These are phyloP conservation scores for Ferdinandea cuprea DNA, from an alignment of 2,888 invertebrate species.

Conservation along the genomic window DNA sequence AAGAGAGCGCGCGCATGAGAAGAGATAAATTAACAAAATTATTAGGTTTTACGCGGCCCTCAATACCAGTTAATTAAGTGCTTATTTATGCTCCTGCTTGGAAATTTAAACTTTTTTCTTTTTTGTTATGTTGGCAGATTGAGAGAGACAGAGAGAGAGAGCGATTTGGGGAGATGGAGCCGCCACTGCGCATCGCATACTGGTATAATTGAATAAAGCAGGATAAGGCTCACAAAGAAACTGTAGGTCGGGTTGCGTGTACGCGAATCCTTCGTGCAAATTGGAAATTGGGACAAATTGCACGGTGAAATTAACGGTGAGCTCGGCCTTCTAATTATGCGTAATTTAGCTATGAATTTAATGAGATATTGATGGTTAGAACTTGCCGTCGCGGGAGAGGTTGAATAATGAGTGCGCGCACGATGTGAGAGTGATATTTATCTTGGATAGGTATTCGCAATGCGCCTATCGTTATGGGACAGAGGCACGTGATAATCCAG, in stretches of 20 bases:
- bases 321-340: conserved; percentile 69
- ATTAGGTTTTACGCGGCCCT: conserved; percentile 71
- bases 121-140: background rate
- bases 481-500: conserved; percentile 52
- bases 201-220: conserved; percentile 33
- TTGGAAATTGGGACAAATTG: conserved; percentile 72
- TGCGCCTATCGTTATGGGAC: conserved; percentile 49
- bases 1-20: conserved; percentile 26
- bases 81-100: conserved; percentile 71
- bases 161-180: background rate
- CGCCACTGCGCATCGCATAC: too few species aligned
- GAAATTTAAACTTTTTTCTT: conserved; percentile 4
- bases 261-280: conserved; percentile 50
- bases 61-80: conserved; percentile 74
- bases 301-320: conserved; percentile 64
- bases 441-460: conserved; percentile 35
- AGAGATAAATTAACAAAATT: conserved; percentile 72
- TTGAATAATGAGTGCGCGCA: conserved; percentile 18
- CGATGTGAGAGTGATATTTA: conserved; percentile 45
- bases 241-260: conserved; percentile 37
- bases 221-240: conserved; percentile 3
- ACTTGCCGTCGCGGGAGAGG: background rate
- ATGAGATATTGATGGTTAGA: conserved; percentile 6
- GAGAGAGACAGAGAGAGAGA: too few species aligned
- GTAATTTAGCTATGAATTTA: conserved; percentile 61